These are phyloP conservation scores for Polypedilum pembai DNA, from an alignment of 1,140 invertebrate genomes.

Conservation along the genomic window DNA sequence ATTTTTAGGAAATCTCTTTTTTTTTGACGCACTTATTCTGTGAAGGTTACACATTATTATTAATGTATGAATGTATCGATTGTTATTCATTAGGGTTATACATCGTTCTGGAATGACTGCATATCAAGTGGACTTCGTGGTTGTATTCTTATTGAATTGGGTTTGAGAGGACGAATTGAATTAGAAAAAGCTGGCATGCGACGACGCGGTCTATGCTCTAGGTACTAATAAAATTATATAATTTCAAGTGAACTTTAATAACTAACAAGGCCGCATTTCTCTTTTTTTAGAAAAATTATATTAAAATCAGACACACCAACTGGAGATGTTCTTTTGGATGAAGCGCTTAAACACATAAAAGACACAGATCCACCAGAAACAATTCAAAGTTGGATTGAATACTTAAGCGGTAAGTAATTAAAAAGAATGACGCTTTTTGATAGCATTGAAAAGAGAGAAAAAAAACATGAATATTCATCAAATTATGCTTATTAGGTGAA, in stretches of 20 bases:
- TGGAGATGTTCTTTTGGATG: slow-evolving; percentile 96
- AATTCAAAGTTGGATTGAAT: slow-evolving; percentile 99
- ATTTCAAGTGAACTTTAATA: neutral
- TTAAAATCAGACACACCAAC: slow-evolving; percentile 77
- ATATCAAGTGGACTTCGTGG: slow-evolving; percentile 98
- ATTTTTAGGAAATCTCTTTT: neutral
- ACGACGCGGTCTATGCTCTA: slow-evolving; percentile 75
- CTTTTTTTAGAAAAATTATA: slow-evolving; percentile 49
- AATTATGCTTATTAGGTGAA: slow-evolving; percentile 65
- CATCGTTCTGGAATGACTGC: slow-evolving; percentile 99
- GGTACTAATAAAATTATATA: slow-evolving; percentile 50
- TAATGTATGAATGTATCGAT: neutral
- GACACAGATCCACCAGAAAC: slow-evolving; percentile 95
- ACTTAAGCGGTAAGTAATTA: slow-evolving; percentile 79
- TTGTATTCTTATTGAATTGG: slow-evolving; percentile 96
- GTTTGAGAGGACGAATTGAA: slow-evolving; percentile 87
- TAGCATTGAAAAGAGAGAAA: no score
- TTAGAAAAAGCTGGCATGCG: slow-evolving; percentile 95
- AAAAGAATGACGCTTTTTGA: no score
- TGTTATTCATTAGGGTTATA: slow-evolving; percentile 77
- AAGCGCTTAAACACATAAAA: slow-evolving; percentile 97
- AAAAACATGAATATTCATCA: slow-evolving; percentile 31
- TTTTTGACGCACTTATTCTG: neutral
- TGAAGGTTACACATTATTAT: neutral
- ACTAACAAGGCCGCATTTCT: slow-evolving; percentile 44